These are phyloP conservation scores for Cryptus viduatorius DNA, from an alignment of 2,888 invertebrate species.

Conservation along the genomic window DNA sequence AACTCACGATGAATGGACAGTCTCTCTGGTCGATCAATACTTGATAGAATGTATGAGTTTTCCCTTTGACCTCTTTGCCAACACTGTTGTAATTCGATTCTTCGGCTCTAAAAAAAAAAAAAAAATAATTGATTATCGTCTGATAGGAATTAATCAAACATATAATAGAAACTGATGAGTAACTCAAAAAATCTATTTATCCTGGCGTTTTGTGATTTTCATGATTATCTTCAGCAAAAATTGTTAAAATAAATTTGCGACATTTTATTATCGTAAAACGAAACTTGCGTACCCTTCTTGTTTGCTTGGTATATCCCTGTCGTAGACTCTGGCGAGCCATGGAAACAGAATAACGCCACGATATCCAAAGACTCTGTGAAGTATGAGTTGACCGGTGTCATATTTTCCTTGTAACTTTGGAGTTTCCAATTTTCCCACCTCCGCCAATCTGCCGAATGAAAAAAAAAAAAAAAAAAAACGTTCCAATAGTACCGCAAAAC, in stretches of 20 bases:
- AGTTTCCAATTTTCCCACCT: slow-evolving; percentile 96
- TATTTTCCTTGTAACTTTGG: slow-evolving; percentile 96
- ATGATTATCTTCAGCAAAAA: background rate
- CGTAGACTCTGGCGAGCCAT: slow-evolving; percentile 98
- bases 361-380: slow-evolving; percentile 98
- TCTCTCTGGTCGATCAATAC: slow-evolving; percentile 98
- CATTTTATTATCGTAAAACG: no score
- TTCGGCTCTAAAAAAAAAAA: slow-evolving; percentile 74
- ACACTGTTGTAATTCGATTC: slow-evolving; percentile 85
- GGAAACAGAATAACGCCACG: slow-evolving; percentile 98
- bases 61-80: slow-evolving; percentile 95
- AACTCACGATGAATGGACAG: slow-evolving; percentile 97
- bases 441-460: slow-evolving; percentile 90
- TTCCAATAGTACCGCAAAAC: background rate
- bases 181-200: no score
- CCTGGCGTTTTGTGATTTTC: background rate
- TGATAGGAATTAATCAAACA: no score
- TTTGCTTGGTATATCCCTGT: slow-evolving; percentile 93
- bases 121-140: slow-evolving; percentile 14
- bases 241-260: no score
- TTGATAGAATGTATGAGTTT: slow-evolving; percentile 98
- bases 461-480: slow-evolving; percentile 65
- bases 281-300: slow-evolving; percentile 85
- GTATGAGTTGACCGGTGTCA: slow-evolving; percentile 97
- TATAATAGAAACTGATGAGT: no score